A percentile compares a stretch with the other conserved stretches of the same genome.
Evolutionary conservation across 2,888 invertebrate genomes (phyloP).

Genomic region (Monopis laevigella): DNA sequence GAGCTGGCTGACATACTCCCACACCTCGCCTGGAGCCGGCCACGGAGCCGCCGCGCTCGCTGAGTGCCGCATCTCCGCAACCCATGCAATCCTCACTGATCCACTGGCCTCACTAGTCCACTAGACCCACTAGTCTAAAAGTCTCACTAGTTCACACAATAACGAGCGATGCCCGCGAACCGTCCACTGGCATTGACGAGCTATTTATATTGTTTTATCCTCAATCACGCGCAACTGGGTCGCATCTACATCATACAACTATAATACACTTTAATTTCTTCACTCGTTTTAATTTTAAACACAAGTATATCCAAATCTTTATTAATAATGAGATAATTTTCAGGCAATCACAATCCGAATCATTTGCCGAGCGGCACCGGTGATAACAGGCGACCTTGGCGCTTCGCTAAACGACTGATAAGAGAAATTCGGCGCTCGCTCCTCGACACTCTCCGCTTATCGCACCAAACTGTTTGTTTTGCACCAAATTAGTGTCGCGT

Average conservation of each 20-base stretch:
- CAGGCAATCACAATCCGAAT: conserved; percentile 50
- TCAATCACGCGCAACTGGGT: conserved; percentile 63
- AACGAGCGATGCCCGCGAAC: conserved; percentile 25
- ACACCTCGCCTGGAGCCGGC: conserved; percentile 69
- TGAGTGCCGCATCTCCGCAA: conserved; percentile 64
- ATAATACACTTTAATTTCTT: conserved; percentile 22
- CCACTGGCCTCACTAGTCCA: background rate
- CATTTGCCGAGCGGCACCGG: conserved; percentile 23
- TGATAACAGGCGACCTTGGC: conserved; percentile 56
- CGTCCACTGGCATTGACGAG: conserved; percentile 50
- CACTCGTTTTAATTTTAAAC: background rate
- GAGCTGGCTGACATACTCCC: conserved; percentile 74
- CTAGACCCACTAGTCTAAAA: background rate
- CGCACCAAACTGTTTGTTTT: conserved; percentile 42
- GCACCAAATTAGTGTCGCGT: conserved; percentile 48
- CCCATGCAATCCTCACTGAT: conserved; percentile 33
- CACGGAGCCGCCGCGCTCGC: conserved; percentile 51
- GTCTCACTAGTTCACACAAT: conserved; percentile 15
- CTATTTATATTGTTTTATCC: conserved; percentile 67
- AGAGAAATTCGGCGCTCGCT: conserved; percentile 48
- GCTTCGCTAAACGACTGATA: conserved; percentile 49
- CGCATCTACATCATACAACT: conserved; percentile 52
- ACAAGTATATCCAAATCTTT: background rate
- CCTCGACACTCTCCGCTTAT: conserved; percentile 10
- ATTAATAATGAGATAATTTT: too few species aligned